phyloP scores from a whole-genome alignment of 1,140 invertebrate species.

The Temnothorax longispinosus region DNA sequence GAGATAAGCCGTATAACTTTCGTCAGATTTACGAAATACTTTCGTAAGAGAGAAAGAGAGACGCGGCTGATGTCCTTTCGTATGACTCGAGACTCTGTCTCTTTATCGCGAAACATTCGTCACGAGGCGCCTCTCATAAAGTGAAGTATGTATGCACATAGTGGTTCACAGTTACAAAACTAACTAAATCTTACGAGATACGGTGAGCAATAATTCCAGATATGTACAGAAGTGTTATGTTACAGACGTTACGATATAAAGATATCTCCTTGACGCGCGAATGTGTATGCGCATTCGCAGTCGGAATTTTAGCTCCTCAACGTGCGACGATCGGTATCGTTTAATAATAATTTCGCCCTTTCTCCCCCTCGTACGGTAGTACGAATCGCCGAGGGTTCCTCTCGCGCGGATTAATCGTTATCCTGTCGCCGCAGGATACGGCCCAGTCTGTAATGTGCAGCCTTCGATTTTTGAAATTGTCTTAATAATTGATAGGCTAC shows the following conservation, averaged over 20 bases:
- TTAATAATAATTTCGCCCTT: constrained; percentile 33
- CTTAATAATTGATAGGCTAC: constrained; percentile 85
- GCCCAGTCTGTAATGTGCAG: constrained; percentile 65
- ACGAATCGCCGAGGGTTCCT: constrained; percentile 43
- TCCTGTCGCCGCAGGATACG: constrained; percentile 60
- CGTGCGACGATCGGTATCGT: constrained; percentile 54
- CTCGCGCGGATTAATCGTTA: constrained; percentile 58
- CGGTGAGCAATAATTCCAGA: constrained; percentile 85
- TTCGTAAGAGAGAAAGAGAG: not conserved
- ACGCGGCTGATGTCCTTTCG: not conserved
- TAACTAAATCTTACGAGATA: constrained; percentile 85
- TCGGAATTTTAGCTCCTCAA: constrained; percentile 44
- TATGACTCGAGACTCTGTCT: not conserved
- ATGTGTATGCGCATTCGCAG: constrained; percentile 61
- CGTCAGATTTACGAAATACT: constrained; percentile 39
- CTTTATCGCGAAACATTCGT: constrained; percentile 20
- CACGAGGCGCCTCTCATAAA: constrained; percentile 44
- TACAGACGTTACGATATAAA: constrained; percentile 82
- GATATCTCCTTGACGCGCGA: constrained; percentile 73
- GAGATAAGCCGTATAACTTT: constrained; percentile 26
- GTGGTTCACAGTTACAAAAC: constrained; percentile 83
- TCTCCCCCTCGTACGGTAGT: not conserved
- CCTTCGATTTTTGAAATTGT: constrained; percentile 73
- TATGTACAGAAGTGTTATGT: constrained; percentile 85
- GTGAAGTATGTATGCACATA: constrained; percentile 70